A percentile compares a stretch with the other conserved stretches of the same genome.
Conservation (phyloP, 1,140 invertebrate genomes). For the Mamestra configurata region DNA sequence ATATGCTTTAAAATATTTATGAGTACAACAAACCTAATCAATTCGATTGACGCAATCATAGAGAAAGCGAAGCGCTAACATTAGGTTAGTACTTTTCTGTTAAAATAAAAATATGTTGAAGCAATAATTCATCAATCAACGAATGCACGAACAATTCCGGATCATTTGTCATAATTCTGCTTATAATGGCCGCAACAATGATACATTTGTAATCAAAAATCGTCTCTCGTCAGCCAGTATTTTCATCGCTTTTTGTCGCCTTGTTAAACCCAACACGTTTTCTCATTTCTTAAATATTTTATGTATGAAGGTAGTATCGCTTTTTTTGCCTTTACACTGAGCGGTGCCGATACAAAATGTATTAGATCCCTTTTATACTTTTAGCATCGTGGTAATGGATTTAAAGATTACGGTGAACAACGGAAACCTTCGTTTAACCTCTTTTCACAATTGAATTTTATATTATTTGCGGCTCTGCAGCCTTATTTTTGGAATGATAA, state of each 20-base stretch:
- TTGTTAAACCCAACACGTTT: conserved; percentile 19
- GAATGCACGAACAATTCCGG: background rate
- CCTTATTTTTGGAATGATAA: background rate
- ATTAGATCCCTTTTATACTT: conserved; percentile 32
- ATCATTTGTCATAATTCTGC: conserved; percentile 37
- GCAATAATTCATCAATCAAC: conserved; percentile 29
- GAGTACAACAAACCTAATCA: background rate
- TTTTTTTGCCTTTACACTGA: conserved; percentile 2
- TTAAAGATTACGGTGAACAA: conserved; percentile 24
- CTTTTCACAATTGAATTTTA: conserved; percentile 33
- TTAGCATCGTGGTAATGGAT: conserved; percentile 15
- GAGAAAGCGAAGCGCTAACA: background rate
- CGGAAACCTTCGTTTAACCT: background rate
- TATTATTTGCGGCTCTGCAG: background rate
- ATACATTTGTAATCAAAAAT: conserved; percentile 41
- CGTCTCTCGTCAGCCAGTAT: conserved; percentile 14
- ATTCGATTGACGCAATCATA: background rate
- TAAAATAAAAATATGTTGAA: background rate
- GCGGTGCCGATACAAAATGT: conserved; percentile 24
- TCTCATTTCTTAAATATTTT: conserved; percentile 42
- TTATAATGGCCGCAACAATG: conserved; percentile 13
- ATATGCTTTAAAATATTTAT: background rate
- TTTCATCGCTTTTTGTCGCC: background rate
- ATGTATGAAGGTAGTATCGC: conserved; percentile 29
- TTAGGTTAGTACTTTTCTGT: background rate